A percentile compares a stretch with the other conserved stretches of the same genome.
Evolutionary conservation across 2,113 vertebrate genomes (phyloP).

Genomic region (Aix galericulata): DNA sequence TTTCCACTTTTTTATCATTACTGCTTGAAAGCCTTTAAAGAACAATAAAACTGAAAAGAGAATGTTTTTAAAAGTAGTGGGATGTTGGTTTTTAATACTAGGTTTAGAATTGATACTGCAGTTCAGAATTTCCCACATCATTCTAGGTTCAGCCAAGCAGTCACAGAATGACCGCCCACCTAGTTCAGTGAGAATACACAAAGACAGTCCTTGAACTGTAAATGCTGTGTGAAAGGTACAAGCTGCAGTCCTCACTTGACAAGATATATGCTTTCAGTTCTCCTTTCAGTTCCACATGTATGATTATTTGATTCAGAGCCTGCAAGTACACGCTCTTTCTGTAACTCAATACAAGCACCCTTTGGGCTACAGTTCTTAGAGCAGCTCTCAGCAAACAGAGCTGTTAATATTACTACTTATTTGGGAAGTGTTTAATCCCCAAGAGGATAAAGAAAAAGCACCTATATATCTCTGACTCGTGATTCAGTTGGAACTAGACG

Average conservation of each 20-base stretch:
- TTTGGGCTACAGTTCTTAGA: fast-evolving
- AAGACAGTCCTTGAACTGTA: not conserved
- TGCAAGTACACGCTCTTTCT: not conserved
- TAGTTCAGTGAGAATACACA: not conserved
- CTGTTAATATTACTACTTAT: not conserved
- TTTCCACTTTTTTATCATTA: not conserved
- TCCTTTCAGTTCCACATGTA: not conserved
- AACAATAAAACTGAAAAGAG: not conserved
- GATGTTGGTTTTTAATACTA: not conserved
- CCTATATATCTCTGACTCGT: not conserved
- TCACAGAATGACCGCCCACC: not conserved
- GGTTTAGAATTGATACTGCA: not conserved
- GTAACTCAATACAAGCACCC: not conserved
- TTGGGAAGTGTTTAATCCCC: not conserved
- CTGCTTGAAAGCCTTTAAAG: not conserved
- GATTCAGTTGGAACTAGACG: not conserved
- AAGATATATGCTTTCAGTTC: not conserved
- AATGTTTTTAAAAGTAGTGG: not conserved
- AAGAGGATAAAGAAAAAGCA: not conserved
- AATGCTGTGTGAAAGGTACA: not conserved
- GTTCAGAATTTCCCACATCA: not conserved
- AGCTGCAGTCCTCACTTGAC: not conserved
- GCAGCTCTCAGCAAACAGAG: not conserved
- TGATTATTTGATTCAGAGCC: not conserved
- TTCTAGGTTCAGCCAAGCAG: not conserved